phyloP scores from a whole-genome alignment of 1,140 invertebrate species.

The Parasteatoda tepidariorum region DNA sequence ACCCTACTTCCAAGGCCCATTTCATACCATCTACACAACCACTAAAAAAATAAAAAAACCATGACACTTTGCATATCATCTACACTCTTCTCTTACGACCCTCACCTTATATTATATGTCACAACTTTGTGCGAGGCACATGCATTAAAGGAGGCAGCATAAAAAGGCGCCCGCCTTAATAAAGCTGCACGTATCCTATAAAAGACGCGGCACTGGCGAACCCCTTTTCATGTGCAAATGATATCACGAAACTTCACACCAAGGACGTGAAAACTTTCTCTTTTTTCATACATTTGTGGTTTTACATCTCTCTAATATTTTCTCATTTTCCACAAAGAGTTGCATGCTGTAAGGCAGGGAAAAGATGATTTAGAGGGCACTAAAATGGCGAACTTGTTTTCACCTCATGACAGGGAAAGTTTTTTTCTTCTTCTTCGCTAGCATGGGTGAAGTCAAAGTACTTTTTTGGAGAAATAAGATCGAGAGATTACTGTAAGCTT shows the following conservation, averaged over 20 bases:
- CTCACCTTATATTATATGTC: too few relatives aligned
- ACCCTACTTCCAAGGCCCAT: too few relatives aligned
- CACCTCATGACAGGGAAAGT: too few relatives aligned
- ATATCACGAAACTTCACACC: conserved; percentile 31
- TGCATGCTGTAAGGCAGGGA: not conserved
- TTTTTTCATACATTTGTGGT: not conserved
- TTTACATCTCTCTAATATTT: not conserved
- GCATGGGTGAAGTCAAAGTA: too few relatives aligned
- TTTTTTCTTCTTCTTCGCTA: too few relatives aligned
- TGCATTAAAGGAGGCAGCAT: not conserved
- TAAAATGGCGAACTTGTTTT: not conserved
- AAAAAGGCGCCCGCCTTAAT: conserved; percentile 8
- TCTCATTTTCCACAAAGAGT: not conserved
- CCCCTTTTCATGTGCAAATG: conserved; percentile 47
- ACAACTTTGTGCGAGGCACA: not conserved
- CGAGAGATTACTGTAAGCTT: too few relatives aligned
- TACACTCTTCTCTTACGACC: too few relatives aligned
- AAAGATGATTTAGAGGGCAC: not conserved
- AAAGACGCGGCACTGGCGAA: conserved; percentile 3
- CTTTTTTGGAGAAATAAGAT: too few relatives aligned
- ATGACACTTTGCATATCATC: too few relatives aligned
- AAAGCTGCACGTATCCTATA: conserved; percentile 28
- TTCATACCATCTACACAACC: too few relatives aligned
- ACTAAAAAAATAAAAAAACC: too few relatives aligned
- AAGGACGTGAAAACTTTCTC: conserved; percentile 1